A percentile compares a stretch with the other conserved stretches of the same genome.
Evolutionary conservation across 2,113 vertebrate species (phyloP).

Genomic region (Solea solea): DNA sequence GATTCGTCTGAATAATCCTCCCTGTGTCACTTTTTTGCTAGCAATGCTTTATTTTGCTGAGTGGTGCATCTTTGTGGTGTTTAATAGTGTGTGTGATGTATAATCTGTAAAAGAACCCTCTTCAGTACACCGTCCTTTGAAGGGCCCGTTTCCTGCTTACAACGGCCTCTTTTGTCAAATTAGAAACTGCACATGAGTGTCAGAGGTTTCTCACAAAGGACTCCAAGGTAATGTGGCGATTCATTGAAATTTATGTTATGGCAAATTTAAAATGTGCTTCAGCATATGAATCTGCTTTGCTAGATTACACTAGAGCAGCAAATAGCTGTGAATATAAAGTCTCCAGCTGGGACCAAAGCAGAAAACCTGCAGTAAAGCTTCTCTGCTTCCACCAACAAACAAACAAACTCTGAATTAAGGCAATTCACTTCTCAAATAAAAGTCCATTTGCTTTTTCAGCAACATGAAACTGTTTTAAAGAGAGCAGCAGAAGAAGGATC

Average conservation of each 20-base stretch:
- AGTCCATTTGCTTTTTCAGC: no score
- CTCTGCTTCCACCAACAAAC: conserved; percentile 15
- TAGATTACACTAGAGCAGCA: conserved; percentile 51
- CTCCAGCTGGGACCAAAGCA: conserved; percentile 35
- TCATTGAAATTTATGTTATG: conserved; percentile 43
- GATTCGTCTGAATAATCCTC: conserved; percentile 37
- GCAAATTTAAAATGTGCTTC: conserved; percentile 46
- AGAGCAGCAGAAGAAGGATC: background rate
- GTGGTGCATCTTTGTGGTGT: conserved; percentile 32
- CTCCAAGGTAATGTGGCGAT: conserved; percentile 18
- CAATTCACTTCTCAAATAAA: background rate
- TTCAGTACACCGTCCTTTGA: conserved; percentile 33
- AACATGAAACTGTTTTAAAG: conserved; percentile 17
- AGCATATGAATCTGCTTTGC: conserved; percentile 45
- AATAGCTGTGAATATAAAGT: conserved; percentile 23
- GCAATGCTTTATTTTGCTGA: conserved; percentile 33
- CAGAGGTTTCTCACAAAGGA: conserved; percentile 15
- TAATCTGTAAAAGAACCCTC: conserved; percentile 43
- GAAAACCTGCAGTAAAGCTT: conserved; percentile 22
- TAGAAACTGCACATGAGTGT: conserved; percentile 27
- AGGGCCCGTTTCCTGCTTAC: conserved; percentile 22
- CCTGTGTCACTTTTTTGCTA: conserved; percentile 7
- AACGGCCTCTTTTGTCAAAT: conserved; percentile 33
- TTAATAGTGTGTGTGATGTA: conserved; percentile 40
- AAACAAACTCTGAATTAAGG: background rate